Evolutionary conservation across 2,113 vertebrate species (phyloP), one percentile per base, ranked within the genome.

Genomic region (Burhinus oedicnemus): DNA sequence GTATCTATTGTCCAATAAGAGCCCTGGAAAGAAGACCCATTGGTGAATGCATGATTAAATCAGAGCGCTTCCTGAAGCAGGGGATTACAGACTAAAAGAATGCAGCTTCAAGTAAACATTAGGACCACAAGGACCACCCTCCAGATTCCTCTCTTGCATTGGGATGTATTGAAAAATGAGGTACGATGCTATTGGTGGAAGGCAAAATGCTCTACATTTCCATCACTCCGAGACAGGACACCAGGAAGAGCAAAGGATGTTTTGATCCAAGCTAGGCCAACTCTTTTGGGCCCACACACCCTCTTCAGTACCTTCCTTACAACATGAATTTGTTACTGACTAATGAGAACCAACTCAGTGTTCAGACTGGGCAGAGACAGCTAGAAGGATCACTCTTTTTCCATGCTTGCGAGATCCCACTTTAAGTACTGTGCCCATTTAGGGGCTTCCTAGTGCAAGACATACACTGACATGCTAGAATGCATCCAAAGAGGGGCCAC

Each of bases 1-100:
- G 98, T 99, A 85, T 99, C 99, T 95, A 99, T 99, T 36, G 99
- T 99, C 99, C 99, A 99, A 10, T 99, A 99, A 40, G 99, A 99
- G 51, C 99, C 99, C 99, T 99, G 65, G 23, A 98, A 98, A 97
- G 60, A 87, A 96, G 38, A 97, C 6, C 22, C 94, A 94, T 8
- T 40, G 25, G 76, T 95, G 9, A 82, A 57, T 93, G 47, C 62
- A 82, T 16, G 26, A 64, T 61, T 79, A 79, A 71, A 65, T 55
- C 18, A 34, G 6, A 68, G n/a, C 85, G 27, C 34, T 61, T 89
- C 38, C 68, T 83, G 26, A 89, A 81, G 65, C 6, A 66, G 36
- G 5, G 15, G 15, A 11, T 58, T 72, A 68, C 49, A 70, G 32
- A 70, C 16, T 81, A 34, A 54, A 40, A 34, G 38, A 25, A 71